Base-by-base conservation (phyloP, 2,888 invertebrate genomes). In the Polydrusus cervinus region DNA sequence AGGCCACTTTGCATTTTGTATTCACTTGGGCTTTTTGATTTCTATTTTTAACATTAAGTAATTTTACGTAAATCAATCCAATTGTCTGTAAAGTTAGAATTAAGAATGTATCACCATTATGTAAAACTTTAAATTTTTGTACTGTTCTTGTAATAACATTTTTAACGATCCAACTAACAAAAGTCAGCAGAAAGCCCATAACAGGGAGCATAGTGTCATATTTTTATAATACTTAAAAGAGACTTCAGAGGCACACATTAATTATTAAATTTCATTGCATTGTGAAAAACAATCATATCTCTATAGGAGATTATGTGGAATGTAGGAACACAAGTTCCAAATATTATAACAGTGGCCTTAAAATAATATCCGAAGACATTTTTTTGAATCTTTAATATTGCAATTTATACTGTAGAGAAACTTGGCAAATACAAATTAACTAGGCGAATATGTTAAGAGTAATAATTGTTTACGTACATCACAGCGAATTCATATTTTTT, bases 311-410 rank as follows among this genome's bases (percentile, higher is more conserved):
- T 75, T 71, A 64, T 75, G 75, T 53, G 51, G 71, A 67, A 67
- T 30, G 75, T 71, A 75, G 75, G 75, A 71, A 75, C 75, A 7
- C 13, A 66, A 64, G 75, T 75, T 75, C 75, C 75, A 64, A 60
- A 67, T 66, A 71, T 66, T 71, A 66, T 71, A 78, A 75, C 78
- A 75, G 78, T 78, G 78, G 78, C 78, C 78, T 78, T 78, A 78
- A 70, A 20, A 67, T 51, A 71, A 78, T 78, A 78, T 78, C 73
- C 73, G 71, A 76, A 71, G 47, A 61, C 51, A 45, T 57, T 74
- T 71, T 75, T 71, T 75, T 68, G 57, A 64, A 67, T 66, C 40
- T 67, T 75, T 71, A 66, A 62, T 71, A 66, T 71, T 68, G 71
- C 75, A 71, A 71, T 75, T 75, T 75, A 75, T 75, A 75, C 75